Evolutionary conservation across 2,113 vertebrate genomes (phyloP).

Genomic region (Lagopus muta): DNA sequence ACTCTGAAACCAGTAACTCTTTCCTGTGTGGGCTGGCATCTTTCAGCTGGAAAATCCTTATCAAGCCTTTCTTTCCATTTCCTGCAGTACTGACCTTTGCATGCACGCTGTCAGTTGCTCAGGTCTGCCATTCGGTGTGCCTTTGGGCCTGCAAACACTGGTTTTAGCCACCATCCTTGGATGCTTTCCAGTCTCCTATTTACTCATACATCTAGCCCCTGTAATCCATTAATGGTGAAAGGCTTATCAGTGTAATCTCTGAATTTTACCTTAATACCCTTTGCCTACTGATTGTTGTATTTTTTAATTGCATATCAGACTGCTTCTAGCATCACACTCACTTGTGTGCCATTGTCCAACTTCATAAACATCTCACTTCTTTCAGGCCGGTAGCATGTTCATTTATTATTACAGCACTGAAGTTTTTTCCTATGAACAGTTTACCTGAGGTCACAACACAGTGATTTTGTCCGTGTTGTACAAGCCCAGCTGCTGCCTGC

Average conservation of each 20-base stretch:
- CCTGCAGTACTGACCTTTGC: background rate
- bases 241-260: background rate
- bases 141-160: background rate
- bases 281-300: background rate
- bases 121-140: background rate
- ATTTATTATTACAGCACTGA: background rate
- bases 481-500: background rate
- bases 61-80: background rate
- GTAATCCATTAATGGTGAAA: background rate
- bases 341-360: background rate
- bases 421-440: background rate
- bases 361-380: background rate
- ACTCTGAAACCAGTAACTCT: background rate
- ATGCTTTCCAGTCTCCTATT: background rate
- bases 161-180: background rate
- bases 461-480: fast-evolving
- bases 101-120: background rate
- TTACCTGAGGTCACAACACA: background rate
- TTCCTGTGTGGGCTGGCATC: background rate
- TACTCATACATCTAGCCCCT: background rate
- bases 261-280: background rate
- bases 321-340: background rate
- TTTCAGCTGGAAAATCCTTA: background rate
- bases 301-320: background rate
- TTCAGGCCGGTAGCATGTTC: background rate